phyloP scores from a whole-genome alignment of 1,140 invertebrate species.

The Pseudomyrmex pallidus region DNA sequence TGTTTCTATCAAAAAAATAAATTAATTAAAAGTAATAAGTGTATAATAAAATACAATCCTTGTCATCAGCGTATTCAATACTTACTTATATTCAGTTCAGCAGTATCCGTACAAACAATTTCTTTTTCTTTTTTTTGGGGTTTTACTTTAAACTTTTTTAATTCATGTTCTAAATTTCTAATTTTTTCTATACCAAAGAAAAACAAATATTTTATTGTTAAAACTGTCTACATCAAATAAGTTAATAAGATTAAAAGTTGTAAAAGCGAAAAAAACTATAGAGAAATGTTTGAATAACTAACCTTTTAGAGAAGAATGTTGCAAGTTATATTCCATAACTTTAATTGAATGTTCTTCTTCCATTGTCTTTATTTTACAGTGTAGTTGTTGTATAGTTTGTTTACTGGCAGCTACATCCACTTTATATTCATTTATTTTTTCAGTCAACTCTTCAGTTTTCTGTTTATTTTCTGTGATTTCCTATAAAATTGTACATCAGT shows the following conservation, averaged over 20 bases:
- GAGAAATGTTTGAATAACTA: neutral
- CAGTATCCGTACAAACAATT: neutral
- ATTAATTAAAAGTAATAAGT: no score
- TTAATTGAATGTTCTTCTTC: slow-evolving; percentile 60
- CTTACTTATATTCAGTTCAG: neutral
- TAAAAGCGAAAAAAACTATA: neutral
- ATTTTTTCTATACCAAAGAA: slow-evolving; percentile 60
- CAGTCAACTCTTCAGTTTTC: slow-evolving; percentile 39
- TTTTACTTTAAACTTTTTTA: slow-evolving; percentile 32
- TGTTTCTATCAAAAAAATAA: slow-evolving; percentile 24
- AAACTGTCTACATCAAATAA: neutral
- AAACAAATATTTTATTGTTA: slow-evolving; percentile 27
- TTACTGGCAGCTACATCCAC: slow-evolving; percentile 70
- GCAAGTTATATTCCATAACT: slow-evolving; percentile 61
- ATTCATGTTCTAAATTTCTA: slow-evolving; percentile 66
- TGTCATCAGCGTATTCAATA: neutral
- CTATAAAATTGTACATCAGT: slow-evolving; percentile 36
- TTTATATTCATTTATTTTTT: slow-evolving; percentile 55
- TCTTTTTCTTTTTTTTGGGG: neutral
- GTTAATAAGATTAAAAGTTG: neutral
- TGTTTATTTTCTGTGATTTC: slow-evolving; percentile 65
- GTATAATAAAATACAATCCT: no score
- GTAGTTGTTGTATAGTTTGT: slow-evolving; percentile 71
- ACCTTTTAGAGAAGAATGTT: slow-evolving; percentile 71
- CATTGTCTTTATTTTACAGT: slow-evolving; percentile 70